A percentile compares a stretch with the other conserved stretches of the same genome.
phyloP scores from a whole-genome alignment of 2,888 invertebrate species.

The Papilio protenor region DNA sequence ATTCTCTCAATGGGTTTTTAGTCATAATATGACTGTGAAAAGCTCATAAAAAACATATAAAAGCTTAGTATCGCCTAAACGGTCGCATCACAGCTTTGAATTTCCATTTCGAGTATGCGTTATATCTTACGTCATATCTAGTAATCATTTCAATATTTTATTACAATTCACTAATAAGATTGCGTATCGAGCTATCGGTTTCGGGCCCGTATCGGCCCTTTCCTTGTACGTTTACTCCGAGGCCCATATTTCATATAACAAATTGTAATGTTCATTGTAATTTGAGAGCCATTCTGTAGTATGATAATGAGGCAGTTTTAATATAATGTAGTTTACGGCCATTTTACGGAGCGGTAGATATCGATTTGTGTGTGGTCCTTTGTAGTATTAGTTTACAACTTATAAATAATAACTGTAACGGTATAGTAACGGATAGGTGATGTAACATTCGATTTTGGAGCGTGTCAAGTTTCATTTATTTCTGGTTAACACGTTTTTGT shows the following conservation, averaged over 20 bases:
- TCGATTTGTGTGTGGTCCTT: conserved; percentile 39
- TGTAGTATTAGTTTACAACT: conserved; percentile 33
- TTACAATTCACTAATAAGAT: conserved; percentile 42
- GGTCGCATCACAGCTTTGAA: conserved; percentile 11
- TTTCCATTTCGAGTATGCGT: conserved; percentile 31
- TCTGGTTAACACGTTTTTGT: background rate
- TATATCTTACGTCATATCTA: conserved; percentile 24
- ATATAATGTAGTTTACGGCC: conserved; percentile 65
- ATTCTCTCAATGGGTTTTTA: background rate
- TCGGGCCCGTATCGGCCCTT: conserved; percentile 57
- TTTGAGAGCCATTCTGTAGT: conserved; percentile 61
- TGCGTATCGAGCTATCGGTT: conserved; percentile 30
- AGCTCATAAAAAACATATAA: conserved; percentile 21
- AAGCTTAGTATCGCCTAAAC: background rate
- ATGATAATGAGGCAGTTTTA: conserved; percentile 64
- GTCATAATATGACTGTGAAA: conserved; percentile 4
- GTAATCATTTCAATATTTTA: conserved; percentile 40
- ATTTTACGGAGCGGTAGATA: conserved; percentile 42
- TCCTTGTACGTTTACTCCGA: conserved; percentile 59
- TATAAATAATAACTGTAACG: conserved; percentile 17
- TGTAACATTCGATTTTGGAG: background rate
- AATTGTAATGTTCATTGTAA: conserved; percentile 71
- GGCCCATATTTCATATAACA: conserved; percentile 67
- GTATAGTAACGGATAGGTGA: conserved; percentile 13
- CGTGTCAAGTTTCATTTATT: background rate